A percentile compares a stretch with the other conserved stretches of the same genome.
Evolutionary conservation across 2,113 vertebrate species (phyloP).

Genomic region (Oreochromis niloticus): DNA sequence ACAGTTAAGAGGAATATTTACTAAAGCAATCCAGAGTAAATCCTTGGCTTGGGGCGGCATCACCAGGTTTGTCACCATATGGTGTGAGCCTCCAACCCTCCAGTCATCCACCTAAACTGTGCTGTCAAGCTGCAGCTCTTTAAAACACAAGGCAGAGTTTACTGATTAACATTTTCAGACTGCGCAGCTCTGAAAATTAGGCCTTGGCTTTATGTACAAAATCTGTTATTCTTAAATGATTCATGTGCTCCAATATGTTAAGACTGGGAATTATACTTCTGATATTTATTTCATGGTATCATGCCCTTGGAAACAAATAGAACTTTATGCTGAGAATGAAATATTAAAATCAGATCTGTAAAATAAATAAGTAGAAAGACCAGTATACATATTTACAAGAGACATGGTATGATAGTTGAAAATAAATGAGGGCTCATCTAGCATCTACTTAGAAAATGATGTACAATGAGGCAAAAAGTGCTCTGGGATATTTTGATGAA

Average conservation of each 20-base stretch:
- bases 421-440: conserved; percentile 75
- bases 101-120: conserved; percentile 59
- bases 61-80: conserved; percentile 67
- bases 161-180: conserved; percentile 59
- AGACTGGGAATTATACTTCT: conserved; percentile 67
- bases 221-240: conserved; percentile 69
- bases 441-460: conserved; percentile 68
- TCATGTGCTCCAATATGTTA: conserved; percentile 65
- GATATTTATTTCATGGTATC: conserved; percentile 72
- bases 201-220: conserved; percentile 65
- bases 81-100: conserved; percentile 48
- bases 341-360: conserved; percentile 77
- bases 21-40: conserved; percentile 62
- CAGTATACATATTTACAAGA: conserved; percentile 78
- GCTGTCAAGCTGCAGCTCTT: conserved; percentile 49
- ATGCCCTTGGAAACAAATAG: conserved; percentile 73
- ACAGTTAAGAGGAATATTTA: conserved; percentile 64
- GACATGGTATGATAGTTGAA: conserved; percentile 73
- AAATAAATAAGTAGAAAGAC: conserved; percentile 77
- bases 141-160: conserved; percentile 28
- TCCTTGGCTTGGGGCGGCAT: conserved; percentile 49
- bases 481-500: conserved; percentile 75
- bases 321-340: conserved; percentile 74
- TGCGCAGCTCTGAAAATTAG: conserved; percentile 51
- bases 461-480: conserved; percentile 76